These are phyloP conservation scores for Tribolium madens DNA, from an alignment of 1,140 invertebrate species.

Conservation along the genomic window DNA sequence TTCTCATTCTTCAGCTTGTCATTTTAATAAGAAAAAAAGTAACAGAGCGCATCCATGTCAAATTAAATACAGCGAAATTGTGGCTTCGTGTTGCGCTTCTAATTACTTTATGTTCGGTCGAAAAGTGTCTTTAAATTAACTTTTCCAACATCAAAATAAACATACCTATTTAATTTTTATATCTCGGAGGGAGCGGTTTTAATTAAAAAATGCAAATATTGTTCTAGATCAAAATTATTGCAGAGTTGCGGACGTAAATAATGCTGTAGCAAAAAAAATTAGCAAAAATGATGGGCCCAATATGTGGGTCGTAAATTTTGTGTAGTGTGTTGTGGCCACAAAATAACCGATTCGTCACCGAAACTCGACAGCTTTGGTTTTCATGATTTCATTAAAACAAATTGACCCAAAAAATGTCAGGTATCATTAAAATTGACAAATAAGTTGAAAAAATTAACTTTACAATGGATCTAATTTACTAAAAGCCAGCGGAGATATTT, in stretches of 20 bases:
- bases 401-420: background rate
- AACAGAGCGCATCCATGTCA: slow-evolving; percentile 23
- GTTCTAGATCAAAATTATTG: slow-evolving; percentile 18
- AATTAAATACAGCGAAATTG: slow-evolving; percentile 21
- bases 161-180: slow-evolving; percentile 22
- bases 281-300: background rate
- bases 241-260: background rate
- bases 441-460: slow-evolving; percentile 35
- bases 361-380: background rate
- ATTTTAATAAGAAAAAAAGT: slow-evolving; percentile 37
- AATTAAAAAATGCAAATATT: slow-evolving; percentile 29
- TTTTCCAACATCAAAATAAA: slow-evolving; percentile 22
- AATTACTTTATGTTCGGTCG: slow-evolving; percentile 13
- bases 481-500: slow-evolving; percentile 26
- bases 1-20: slow-evolving; percentile 35
- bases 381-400: background rate
- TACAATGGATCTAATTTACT: slow-evolving; percentile 32
- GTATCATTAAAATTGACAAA: slow-evolving; percentile 28
- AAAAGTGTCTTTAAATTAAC: slow-evolving; percentile 25
- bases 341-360: slow-evolving; percentile 8
- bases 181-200: slow-evolving; percentile 9
- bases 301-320: background rate
- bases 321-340: background rate
- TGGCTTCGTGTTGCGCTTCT: slow-evolving; percentile 13
- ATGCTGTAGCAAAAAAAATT: background rate